Evolutionary conservation across 2,113 vertebrate genomes (phyloP), one percentile per base, ranked within the genome.

Genomic region (Tricholaema leucomelas): DNA sequence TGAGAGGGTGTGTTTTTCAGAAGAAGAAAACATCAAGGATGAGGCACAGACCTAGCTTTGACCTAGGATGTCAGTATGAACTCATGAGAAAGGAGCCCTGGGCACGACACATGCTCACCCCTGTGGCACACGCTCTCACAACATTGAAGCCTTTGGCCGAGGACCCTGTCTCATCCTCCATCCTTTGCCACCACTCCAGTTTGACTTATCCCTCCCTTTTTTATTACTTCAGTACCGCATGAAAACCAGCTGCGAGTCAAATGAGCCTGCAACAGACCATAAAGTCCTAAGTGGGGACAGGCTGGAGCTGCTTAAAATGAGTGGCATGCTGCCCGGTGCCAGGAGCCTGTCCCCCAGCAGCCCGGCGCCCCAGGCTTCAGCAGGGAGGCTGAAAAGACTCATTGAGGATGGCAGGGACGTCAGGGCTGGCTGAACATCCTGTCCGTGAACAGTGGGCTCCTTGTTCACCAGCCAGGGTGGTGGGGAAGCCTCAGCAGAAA

Each of bases 401-500:
- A 97, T 97, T 98, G 97, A 98, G 94, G 91, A 93, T 15, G 52
- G 42, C 31, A 8, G 85, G 94, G 83, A 88, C 70, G 87, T 96
- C 98, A 97, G 63, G 93, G 93, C 94, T 97, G 97, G 97, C 97
- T 97, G 97, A 96, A 97, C 97, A 97, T 96, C 96, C 97, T 92
- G 71, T 91, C 88, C 30, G 18, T 6, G 77, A 96, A 98, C 98
- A 98, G 89, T 97, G 96, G 91, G 58, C 88, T 95, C 97, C 97
- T 98, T 98, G 97, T 98, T 96, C 69, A 1, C 74, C 79, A 3
- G 33, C 91, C 93, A 71, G 83, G 90, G 94, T 85, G 11, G 56
- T 40, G 96, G 95, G 92, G 96, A 97, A 97, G 94, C 95, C 95
- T 96, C 90, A 64, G 96, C 96, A 97, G 95, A 98, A 97, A 96